These are phyloP conservation scores for Rosalia funebris DNA, from an alignment of 2,888 invertebrate species.

Conservation along the genomic window DNA sequence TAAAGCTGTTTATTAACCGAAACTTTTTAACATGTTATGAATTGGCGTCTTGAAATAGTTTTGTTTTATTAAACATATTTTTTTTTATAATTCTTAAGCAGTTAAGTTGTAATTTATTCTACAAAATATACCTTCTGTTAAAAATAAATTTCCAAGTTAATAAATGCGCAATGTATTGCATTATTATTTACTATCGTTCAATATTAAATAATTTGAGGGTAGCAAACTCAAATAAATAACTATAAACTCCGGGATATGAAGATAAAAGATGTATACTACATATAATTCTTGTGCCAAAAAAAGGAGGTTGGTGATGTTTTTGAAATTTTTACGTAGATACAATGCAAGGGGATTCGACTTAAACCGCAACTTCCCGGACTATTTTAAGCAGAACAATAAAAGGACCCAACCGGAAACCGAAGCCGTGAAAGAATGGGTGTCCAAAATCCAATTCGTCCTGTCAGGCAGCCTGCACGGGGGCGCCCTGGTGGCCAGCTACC, in stretches of 20 bases:
- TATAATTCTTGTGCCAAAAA: no score
- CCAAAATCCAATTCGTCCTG: constrained; percentile 91
- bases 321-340: constrained; percentile 71
- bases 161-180: neutral
- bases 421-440: constrained; percentile 93
- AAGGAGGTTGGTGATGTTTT: neutral
- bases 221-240: neutral
- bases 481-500: constrained; percentile 95
- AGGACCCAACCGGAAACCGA: constrained; percentile 94
- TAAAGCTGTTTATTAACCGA: no score
- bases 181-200: neutral
- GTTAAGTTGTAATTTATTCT: no score
- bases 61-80: neutral
- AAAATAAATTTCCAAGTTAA: no score
- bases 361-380: constrained; percentile 96
- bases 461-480: constrained; percentile 96
- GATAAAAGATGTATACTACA: no score
- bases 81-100: neutral
- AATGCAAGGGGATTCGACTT: constrained; percentile 90
- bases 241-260: no score
- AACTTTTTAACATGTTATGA: no score
- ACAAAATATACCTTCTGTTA: no score
- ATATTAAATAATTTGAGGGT: no score
- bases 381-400: constrained; percentile 88
- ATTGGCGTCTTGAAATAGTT: no score